Base-by-base conservation (phyloP, 2,113 vertebrate genomes). In the Empidonax traillii region DNA sequence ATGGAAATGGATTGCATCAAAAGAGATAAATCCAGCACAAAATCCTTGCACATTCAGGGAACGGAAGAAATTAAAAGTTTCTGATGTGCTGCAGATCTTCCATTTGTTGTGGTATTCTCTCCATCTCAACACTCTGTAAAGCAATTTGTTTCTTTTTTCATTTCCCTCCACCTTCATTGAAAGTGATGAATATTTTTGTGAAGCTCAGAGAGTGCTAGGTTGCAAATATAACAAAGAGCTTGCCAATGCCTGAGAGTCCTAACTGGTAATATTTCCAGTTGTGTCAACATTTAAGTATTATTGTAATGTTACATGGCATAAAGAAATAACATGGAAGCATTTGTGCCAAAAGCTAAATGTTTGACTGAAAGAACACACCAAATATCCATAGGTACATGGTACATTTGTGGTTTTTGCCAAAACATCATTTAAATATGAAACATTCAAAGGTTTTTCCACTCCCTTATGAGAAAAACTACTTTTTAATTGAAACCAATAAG, bases 1-100 rank as follows among this genome's bases (percentile, higher is more conserved):
- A 97, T 97, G 88, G 97, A 98, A 98, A 97, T 96, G 95, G 94
- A 98, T 98, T 97, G 91, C 97, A 97, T 94, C 97, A 97, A 97
- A 95, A 97, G 93, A 98, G 95, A 97, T 82, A 96, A 97, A 98
- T 85, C 92, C 94, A 96, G 82, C 89, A 93, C 96, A 96, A 97
- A 96, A 83, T 47, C 90, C 93, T 97, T 89, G 25, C 72, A 58
- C 87, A 96, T 96, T 94, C 94, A 96, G 94, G 59, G 27, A 68
- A 68, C 75, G 28, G 22, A 95, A 91, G 76, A 83, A 95, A 91
- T 85, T 56, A 91, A 85, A 96, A 96, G 94, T 92, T 96, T 98
- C 84, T 93, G 87, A 90, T 13, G 19, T 95, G 93, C 85, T 21
- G 22, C 89, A 95, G 94, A 97, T 97, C 87, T 94, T 96, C 90